Evolutionary conservation across 2,797 vertebrate genomes (phyloP), one percentile per base, ranked within the genome.

Genomic region (Parauchenoglanis punctatus): DNA sequence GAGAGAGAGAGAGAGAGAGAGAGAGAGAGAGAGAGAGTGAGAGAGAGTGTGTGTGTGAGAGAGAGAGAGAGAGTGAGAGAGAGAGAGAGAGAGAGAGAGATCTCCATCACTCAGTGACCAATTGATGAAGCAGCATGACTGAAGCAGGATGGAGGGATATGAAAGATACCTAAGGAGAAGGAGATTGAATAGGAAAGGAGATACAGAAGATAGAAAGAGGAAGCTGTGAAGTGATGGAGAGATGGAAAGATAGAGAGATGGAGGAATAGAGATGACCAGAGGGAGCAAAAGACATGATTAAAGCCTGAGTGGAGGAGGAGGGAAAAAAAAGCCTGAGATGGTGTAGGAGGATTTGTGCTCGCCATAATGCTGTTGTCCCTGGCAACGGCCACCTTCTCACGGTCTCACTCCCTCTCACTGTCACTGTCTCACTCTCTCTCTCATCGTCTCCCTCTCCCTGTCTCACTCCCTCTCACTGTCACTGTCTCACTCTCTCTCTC

Each of bases 321-420:
- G 63, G 86, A n/a, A 86, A 89, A 89, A 89, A 89, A 86, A 92
- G 87, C 83, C 76, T 83, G 70, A 90, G 89, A 89, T 85, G 87
- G 90, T 91, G 91, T 91, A 88, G 88, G 91, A 90, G 91, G 90
- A 89, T 88, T 87, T 75, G 78, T 77, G 73, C 81, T 83, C 73
- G 83, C 84, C 87, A 81, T 90, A 89, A 87, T 91, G 78, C 88
- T 87, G 88, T 92, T 87, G 92, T 91, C 91, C 90, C 87, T 90
- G 73, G 88, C 91, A 92, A 91, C 90, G 90, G 86, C 86, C 86
- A 78, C 88, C 68, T 68, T 91, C 86, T 73, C 77, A 67, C 73
- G 87, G 73, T 87, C 75, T 89, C 78, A 28, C 40, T 84, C 83
- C 78, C 58, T 72, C 58, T 59, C 58, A 23, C 31, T 84, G 59